A percentile compares a stretch with the other conserved stretches of the same genome.
Conservation (phyloP, 2,888 invertebrate species). For the Chalcosyrphus nemorum region DNA sequence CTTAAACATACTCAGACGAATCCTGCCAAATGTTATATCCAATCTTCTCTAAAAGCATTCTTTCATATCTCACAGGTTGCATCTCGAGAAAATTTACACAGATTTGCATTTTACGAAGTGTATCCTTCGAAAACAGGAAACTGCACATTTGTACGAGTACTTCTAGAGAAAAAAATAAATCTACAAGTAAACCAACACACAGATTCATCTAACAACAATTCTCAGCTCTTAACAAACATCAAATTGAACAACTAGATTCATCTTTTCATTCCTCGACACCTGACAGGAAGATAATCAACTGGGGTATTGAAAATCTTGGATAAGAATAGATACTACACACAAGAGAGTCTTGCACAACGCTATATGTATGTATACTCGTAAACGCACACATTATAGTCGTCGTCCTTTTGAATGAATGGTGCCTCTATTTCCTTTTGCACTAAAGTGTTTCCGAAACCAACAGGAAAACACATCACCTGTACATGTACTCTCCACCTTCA, state of each 20-base stretch:
- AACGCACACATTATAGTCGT: slow-evolving; percentile 23
- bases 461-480: slow-evolving; percentile 55
- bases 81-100: no score
- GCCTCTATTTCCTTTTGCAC: slow-evolving; percentile 47
- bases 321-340: slow-evolving; percentile 1
- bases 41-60: no score
- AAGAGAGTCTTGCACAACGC: background rate
- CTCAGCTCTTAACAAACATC: slow-evolving; percentile 49
- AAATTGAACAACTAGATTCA: slow-evolving; percentile 66
- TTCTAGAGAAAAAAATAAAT: no score
- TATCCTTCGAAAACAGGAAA: no score
- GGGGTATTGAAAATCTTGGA: slow-evolving; percentile 57
- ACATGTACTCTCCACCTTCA: slow-evolving; percentile 28
- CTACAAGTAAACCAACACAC: no score
- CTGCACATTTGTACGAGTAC: no score
- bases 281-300: slow-evolving; percentile 72
- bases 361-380: background rate
- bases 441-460: slow-evolving; percentile 54
- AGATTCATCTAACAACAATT: slow-evolving; percentile 39
- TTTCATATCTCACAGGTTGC: no score
- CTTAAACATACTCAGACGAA: no score
- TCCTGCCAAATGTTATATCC: no score
- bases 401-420: slow-evolving; percentile 35
- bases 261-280: slow-evolving; percentile 59
- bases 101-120: no score